Conservation (phyloP, 2,888 invertebrate species). For the Alsophila aescularia region DNA sequence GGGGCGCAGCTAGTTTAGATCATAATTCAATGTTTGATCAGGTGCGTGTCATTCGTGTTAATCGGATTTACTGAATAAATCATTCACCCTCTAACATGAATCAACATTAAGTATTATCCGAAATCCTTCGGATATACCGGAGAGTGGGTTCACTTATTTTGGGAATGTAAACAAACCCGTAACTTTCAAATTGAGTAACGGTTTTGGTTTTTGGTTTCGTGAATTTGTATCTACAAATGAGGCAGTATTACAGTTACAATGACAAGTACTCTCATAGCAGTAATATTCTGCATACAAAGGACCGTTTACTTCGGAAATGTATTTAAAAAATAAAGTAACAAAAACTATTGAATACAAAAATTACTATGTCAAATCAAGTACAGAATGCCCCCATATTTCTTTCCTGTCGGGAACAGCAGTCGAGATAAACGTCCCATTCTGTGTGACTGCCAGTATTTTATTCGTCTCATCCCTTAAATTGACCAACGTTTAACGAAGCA, state of each 20-base stretch:
- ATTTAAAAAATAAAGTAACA: background rate
- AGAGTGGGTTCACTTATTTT: slow-evolving; percentile 14
- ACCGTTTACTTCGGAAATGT: too few relatives aligned
- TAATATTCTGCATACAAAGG: too few relatives aligned
- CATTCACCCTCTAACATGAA: slow-evolving; percentile 19
- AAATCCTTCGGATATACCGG: slow-evolving; percentile 10
- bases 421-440: slow-evolving; percentile 28
- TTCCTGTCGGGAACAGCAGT: slow-evolving; percentile 27
- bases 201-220: background rate
- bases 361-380: slow-evolving; percentile 10
- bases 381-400: slow-evolving; percentile 25
- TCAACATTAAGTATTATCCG: slow-evolving; percentile 14
- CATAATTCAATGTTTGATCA: slow-evolving; percentile 22
- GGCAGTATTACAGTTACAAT: too few relatives aligned
- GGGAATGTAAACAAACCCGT: slow-evolving; percentile 6
- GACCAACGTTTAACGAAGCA: slow-evolving; percentile 25
- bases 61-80: slow-evolving; percentile 17
- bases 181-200: slow-evolving; percentile 2
- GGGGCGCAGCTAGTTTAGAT: too few relatives aligned
- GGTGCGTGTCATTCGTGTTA: slow-evolving; percentile 10
- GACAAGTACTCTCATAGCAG: too few relatives aligned
- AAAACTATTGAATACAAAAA: background rate
- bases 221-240: background rate
- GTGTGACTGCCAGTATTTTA: slow-evolving; percentile 34
- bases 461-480: slow-evolving; percentile 31